Evolutionary conservation across 2,888 invertebrate genomes (phyloP), one percentile per base, ranked within the genome.

Genomic region (Drosophila mercatorum): DNA sequence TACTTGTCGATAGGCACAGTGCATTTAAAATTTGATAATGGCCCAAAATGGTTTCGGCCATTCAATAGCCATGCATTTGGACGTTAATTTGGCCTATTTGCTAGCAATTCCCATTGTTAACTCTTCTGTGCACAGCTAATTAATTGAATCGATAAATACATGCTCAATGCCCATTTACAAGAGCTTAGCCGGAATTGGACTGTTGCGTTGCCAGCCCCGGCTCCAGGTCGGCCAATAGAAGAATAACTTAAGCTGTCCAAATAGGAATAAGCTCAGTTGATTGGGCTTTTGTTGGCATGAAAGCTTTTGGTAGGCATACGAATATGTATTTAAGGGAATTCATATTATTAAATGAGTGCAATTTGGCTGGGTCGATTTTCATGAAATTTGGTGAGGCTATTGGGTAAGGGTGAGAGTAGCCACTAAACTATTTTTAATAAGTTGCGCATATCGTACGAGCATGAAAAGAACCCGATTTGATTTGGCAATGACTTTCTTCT

Each of bases 21-120:
- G 68, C 87, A 75, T 81, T 79, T 72, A 79, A 81, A 78, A 71
- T 80, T 78, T 75, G 83, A 86, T 80, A 88, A 86, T 88, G 75
- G 77, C 64, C 71, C 67, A 77, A 83, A 80, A 83, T 72, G 70
- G 72, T 69, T 58, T 53, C 70, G 82, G 72, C 71, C 75, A 84
- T 84, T 78, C 80, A 72, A 81, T 83, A 17, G 81, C 58, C 58
- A 68, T 67, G 53, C 63, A 22, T 65, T 64, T 72, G 59, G 67
- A 66, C 66, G 36, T 81, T 77, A 70, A 81, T 81, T 69, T 84
- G 68, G 51, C 60, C 72, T 81, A 75, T 84, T 81, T 66, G 66
- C 67, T 67, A 70, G 72, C 75, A 58, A 64, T 75, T 70, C 58
- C 47, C 58, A 66, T 68, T 67, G 68, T 70, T 80, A 68, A 28